Evolutionary conservation across 2,113 vertebrate species (phyloP), one percentile per base, ranked within the genome.

Genomic region (Pleuronectes platessa): DNA sequence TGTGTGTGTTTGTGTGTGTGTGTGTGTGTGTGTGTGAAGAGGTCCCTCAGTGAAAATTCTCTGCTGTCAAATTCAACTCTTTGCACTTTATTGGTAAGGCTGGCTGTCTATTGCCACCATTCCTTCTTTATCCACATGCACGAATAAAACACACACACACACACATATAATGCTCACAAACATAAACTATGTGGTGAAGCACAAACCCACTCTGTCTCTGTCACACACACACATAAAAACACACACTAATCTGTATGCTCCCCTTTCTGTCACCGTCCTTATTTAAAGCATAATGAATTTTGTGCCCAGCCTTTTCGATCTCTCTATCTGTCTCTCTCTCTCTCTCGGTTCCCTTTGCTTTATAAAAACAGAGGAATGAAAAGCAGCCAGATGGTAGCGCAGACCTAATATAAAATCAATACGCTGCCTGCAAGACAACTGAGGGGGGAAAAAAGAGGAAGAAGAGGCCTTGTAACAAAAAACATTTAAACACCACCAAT

Each of bases 331-430:
- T 70, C 71, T 80, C 61, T 75, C 72, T 88, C 76, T n/a, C n/a
- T 84, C 73, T 87, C 31, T 31, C 6, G 27, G 67, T 75, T 86
- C 69, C 63, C 67, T 59, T 74, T 76, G 79, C 83, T 90, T 88
- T 90, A 83, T 89, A 90, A 90, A 90, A 93, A 92, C 88, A 89
- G 87, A 86, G 79, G 89, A 89, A 92, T 86, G 79, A 91, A 89
- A 92, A 91, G 89, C 90, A 92, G 90, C 86, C 88, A 88, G 91
- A 92, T 90, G 90, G 92, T 75, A 85, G 88, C 86, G 90, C 65
- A 78, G 86, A 83, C 73, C 69, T 92, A 93, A 92, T 86, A 90
- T 77, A 90, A 91, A 94, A 94, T 95, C 93, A 93, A 94, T 94
- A 93, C 79, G 18, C 77, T 86, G 76, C 86, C 72, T 89, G 83